phyloP scores from a whole-genome alignment of 2,888 invertebrate genomes.

The Cephonodes hylas region DNA sequence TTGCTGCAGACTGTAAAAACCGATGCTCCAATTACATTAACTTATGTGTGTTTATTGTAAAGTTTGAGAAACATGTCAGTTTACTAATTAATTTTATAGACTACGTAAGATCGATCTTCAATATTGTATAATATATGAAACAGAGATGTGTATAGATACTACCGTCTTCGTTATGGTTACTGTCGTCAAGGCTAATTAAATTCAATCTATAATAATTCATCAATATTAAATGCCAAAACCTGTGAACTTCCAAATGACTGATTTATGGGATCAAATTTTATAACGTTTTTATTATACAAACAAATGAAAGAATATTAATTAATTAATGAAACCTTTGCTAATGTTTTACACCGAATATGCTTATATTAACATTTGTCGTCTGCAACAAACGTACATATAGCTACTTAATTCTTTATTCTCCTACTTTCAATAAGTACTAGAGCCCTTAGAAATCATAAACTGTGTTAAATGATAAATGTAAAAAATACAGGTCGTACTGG shows the following conservation, averaged over 20 bases:
- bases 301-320: background rate
- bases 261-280: slow-evolving; percentile 6
- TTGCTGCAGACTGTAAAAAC: background rate
- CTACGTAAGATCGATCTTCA: slow-evolving; percentile 26
- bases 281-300: background rate
- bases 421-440: no score
- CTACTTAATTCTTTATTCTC: no score
- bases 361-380: no score
- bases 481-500: no score
- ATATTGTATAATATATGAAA: slow-evolving; percentile 25
- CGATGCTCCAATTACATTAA: background rate
- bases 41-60: background rate
- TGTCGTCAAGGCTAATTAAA: slow-evolving; percentile 25
- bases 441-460: no score
- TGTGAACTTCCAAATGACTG: slow-evolving; percentile 6
- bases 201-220: slow-evolving; percentile 10
- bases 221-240: slow-evolving; percentile 11
- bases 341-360: no score
- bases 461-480: no score
- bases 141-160: slow-evolving; percentile 8
- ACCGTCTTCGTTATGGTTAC: slow-evolving; percentile 5
- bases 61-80: slow-evolving; percentile 40
- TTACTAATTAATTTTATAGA: slow-evolving; percentile 36
- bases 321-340: no score
- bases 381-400: no score